These are phyloP conservation scores for Euphonia xanthogaster DNA, from an alignment of 2,797 vertebrate genomes.

Conservation along the genomic window DNA sequence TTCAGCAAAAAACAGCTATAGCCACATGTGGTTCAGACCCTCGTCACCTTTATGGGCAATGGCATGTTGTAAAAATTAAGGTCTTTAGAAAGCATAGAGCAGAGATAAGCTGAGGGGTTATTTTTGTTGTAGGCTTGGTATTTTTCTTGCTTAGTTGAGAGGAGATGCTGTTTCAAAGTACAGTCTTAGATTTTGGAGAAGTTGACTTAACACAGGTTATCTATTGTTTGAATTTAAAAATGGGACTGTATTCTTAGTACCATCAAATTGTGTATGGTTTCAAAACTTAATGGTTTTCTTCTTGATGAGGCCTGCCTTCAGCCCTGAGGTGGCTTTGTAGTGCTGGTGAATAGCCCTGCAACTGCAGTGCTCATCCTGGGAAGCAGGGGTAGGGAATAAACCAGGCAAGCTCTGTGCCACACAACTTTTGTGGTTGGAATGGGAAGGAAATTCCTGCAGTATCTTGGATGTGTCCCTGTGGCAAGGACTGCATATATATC, in stretches of 20 bases:
- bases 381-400: rapidly evolving
- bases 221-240: background rate
- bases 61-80: background rate
- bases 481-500: rapidly evolving
- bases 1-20: background rate
- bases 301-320: background rate
- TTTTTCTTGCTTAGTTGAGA: background rate
- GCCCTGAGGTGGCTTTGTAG: background rate
- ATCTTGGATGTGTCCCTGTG: background rate
- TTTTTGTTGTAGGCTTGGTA: background rate
- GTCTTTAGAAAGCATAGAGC: background rate
- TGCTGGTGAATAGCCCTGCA: background rate
- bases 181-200: background rate
- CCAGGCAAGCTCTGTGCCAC: rapidly evolving
- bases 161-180: background rate
- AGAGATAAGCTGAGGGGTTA: background rate
- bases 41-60: background rate
- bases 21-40: background rate
- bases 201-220: background rate
- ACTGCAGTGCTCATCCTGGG: background rate
- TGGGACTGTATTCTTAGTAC: rapidly evolving
- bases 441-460: background rate
- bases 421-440: rapidly evolving
- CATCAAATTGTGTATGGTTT: too few species aligned
- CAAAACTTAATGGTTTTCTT: background rate